These are phyloP conservation scores for Stegana nigrithorax DNA, from an alignment of 2,888 invertebrate genomes.

Conservation along the genomic window DNA sequence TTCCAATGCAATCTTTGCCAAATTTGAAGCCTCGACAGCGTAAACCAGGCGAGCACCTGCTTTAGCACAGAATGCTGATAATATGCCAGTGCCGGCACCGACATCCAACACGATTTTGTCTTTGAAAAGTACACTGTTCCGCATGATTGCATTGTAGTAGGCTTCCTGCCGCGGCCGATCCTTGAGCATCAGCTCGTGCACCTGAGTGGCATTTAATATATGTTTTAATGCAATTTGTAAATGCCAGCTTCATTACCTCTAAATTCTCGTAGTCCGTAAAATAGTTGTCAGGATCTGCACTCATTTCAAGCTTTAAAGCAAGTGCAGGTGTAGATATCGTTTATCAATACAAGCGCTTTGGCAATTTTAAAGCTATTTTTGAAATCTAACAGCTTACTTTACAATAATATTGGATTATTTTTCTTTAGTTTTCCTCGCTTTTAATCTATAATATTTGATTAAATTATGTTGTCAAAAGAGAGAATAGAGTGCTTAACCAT, in stretches of 20 bases:
- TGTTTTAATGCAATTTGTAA: no score
- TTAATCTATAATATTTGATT: no score
- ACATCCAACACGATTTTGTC: slow-evolving; percentile 87
- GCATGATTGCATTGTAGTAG: slow-evolving; percentile 83
- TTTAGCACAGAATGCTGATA: slow-evolving; percentile 87
- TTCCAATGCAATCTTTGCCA: slow-evolving; percentile 75
- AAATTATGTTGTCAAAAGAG: no score
- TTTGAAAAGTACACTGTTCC: slow-evolving; percentile 75
- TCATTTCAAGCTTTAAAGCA: slow-evolving; percentile 8
- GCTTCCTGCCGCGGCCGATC: slow-evolving; percentile 82
- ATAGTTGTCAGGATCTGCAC: slow-evolving; percentile 66
- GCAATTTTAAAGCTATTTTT: no score
- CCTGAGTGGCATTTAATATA: slow-evolving; percentile 68
- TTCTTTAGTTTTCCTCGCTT: no score
- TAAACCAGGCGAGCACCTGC: slow-evolving; percentile 91
- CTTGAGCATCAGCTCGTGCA: slow-evolving; percentile 84
- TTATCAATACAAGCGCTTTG: no score
- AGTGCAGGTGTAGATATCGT: no score
- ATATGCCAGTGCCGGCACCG: slow-evolving; percentile 88
- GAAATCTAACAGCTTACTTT: no score
- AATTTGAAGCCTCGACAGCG: slow-evolving; percentile 84
- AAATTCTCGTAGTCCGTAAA: slow-evolving; percentile 81
- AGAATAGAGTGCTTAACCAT: no score
- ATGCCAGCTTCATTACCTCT: slow-evolving; percentile 72
- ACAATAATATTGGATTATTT: no score